Evolutionary conservation across 2,888 invertebrate species (phyloP), one percentile per base, ranked within the genome.

Genomic region (Baccha elongata): DNA sequence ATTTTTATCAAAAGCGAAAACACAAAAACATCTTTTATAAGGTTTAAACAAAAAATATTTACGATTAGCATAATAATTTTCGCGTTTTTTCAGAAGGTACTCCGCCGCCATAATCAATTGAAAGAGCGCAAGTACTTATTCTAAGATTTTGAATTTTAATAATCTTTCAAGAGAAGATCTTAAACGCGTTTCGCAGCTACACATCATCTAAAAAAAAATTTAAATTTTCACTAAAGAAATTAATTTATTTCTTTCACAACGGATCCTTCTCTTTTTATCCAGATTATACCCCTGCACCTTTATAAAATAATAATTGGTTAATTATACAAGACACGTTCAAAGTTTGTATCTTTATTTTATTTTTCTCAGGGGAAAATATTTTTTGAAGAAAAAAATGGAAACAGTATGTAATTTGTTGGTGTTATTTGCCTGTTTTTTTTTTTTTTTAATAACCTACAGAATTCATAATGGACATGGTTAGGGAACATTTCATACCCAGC

Each of bases 381-480:
- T 4, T 15, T 62, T 52, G 15, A 42, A 15, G 50, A 44, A 29
- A 44, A 53, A 6, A 35, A 35, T n/a, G 11, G 13, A 37, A 35
- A 55, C 44, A 55, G 35, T 15, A 52, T 15, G 11, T 10, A 29
- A 29, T 50, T 50, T 29, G 11, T 17, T 10, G 26, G 8, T 4
- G 5, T 15, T 15, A n/a, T n/a, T n/a, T n/a, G n/a, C n/a, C n/a
- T n/a, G 1, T 13, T 23, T 21, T 46, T 21, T 21, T 21, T 21
- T 6, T 35, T 46, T 15, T n/a, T 26, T 46, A 2, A 3, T 17
- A 23, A 15, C 40, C n/a, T 29, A 21, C 50, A 40, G 40, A 19
- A 60, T 11, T 42, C 60, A 62, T 60, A 62, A 71, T 60, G 71
- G 60, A 71, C 37, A 50, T 40, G 48, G 35, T 50, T 48, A 60